Evolutionary conservation across 2,888 invertebrate species (phyloP).

Genomic region (Willowsia nigromaculata): DNA sequence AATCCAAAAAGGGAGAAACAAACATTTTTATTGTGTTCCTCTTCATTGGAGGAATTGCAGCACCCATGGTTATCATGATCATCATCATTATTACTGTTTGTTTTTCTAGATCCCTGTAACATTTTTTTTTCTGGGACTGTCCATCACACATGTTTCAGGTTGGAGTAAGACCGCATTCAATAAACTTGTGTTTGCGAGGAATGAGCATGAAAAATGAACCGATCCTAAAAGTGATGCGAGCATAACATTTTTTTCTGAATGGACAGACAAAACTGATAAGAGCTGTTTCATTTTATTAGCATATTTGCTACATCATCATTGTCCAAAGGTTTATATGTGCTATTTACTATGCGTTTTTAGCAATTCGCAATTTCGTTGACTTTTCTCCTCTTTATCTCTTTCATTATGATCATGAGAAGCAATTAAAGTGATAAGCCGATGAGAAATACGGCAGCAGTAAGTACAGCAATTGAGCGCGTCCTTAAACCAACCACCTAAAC

Average conservation of each 20-base stretch:
- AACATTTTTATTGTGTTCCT: background rate
- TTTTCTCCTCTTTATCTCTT: background rate
- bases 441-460: background rate
- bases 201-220: background rate
- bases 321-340: background rate
- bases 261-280: background rate
- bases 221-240: background rate
- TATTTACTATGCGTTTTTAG: background rate
- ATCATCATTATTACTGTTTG: background rate
- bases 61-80: background rate
- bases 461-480: background rate
- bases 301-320: too few relatives aligned
- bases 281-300: too few relatives aligned
- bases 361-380: background rate
- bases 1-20: background rate
- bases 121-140: background rate
- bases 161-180: too few relatives aligned
- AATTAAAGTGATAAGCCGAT: background rate
- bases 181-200: too few relatives aligned
- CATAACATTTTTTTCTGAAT: too few relatives aligned
- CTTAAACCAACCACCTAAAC: background rate
- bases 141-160: background rate
- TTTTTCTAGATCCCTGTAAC: background rate
- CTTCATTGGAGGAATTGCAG: background rate
- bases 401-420: background rate